These are phyloP conservation scores for Rutilus rutilus DNA, from an alignment of 2,113 vertebrate species.

Conservation along the genomic window DNA sequence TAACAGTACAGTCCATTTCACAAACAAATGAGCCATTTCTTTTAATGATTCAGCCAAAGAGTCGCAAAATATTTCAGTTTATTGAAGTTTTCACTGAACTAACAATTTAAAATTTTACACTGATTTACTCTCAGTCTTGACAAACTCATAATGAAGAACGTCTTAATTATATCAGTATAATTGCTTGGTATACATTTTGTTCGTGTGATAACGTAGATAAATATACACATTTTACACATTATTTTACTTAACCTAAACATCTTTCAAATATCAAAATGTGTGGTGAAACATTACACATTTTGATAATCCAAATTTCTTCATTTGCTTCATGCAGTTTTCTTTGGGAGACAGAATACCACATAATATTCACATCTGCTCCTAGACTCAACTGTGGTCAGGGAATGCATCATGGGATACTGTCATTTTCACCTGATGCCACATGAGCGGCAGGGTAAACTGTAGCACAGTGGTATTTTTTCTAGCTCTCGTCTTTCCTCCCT, in stretches of 20 bases:
- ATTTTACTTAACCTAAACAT: no score
- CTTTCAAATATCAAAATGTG: no score
- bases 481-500: constrained; percentile 37
- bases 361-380: not conserved
- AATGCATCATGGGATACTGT: constrained; percentile 56
- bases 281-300: no score
- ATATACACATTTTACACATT: no score
- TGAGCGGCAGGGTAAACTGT: not conserved
- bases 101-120: not conserved
- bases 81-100: not conserved
- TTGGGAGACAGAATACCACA: no score
- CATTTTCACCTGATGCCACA: constrained; percentile 25
- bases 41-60: not conserved
- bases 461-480: not conserved
- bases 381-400: not conserved
- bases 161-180: not conserved
- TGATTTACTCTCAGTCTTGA: not conserved
- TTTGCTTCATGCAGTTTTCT: no score
- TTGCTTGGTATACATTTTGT: not conserved
- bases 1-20: not conserved
- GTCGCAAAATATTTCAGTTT: not conserved
- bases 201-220: no score
- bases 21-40: not conserved
- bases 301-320: no score
- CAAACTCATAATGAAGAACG: not conserved